Conservation (phyloP, 1,140 invertebrate species). For the Drosophila insularis region DNA sequence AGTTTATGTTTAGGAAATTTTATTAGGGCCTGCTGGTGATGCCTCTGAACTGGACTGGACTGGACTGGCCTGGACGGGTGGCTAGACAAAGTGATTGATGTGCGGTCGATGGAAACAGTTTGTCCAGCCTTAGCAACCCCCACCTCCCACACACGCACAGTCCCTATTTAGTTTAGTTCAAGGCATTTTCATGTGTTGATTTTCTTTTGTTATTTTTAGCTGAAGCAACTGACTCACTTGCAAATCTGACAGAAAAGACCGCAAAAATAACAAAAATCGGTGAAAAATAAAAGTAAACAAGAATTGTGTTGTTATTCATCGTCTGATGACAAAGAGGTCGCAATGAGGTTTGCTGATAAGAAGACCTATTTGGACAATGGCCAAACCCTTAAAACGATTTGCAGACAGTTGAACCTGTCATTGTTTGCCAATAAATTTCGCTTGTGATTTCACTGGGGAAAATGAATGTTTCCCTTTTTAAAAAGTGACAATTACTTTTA, state of each 20-base stretch:
- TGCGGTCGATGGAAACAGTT: constrained; percentile 3
- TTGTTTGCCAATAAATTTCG: not conserved
- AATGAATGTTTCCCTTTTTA: not conserved
- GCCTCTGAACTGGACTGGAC: not conserved
- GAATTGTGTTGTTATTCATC: not conserved
- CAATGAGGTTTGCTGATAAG: not conserved
- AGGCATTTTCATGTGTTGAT: constrained; percentile 1
- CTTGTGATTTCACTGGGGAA: not conserved
- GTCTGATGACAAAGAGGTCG: constrained; percentile 1
- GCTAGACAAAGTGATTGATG: constrained; percentile 10
- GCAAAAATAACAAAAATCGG: not conserved
- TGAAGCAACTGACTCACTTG: not conserved
- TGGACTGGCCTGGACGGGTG: not conserved
- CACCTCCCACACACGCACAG: too few species aligned
- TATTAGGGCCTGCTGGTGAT: constrained; percentile 47
- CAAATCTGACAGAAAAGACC: not conserved
- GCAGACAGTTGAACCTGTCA: not conserved
- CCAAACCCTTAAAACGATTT: not conserved
- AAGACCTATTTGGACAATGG: constrained; percentile 1
- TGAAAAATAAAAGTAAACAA: not conserved
- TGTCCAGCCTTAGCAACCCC: not conserved
- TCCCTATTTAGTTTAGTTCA: not conserved
- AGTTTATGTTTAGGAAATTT: constrained; percentile 38
- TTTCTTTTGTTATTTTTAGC: constrained; percentile 10
- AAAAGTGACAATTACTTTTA: not conserved